Conservation (phyloP, 2,113 vertebrate genomes). For the Chamaea fasciata region DNA sequence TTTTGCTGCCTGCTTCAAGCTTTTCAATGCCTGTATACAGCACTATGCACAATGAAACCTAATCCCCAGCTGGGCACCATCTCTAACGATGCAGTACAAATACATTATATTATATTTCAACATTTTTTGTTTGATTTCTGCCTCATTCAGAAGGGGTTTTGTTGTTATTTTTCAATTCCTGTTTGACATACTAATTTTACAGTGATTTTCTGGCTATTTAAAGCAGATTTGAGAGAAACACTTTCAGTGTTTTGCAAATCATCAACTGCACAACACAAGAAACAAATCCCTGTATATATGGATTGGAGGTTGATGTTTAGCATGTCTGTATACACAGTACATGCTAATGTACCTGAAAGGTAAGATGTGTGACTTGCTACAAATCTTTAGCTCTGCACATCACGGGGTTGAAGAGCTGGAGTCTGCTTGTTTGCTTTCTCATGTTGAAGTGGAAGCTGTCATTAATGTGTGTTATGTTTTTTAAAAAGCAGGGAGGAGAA, state of each 20-base stretch:
- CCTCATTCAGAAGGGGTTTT: not conserved
- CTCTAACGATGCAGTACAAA: not conserved
- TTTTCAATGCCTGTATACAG: not conserved
- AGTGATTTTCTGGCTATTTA: not conserved
- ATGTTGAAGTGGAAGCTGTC: not conserved
- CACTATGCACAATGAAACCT: not conserved
- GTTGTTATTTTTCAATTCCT: not conserved
- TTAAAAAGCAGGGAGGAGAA: not conserved
- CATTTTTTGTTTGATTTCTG: not conserved
- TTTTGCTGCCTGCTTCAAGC: not conserved
- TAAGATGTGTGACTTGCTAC: not conserved
- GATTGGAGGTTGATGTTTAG: not conserved
- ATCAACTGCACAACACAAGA: not conserved
- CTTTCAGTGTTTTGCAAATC: not conserved
- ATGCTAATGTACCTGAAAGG: not conserved
- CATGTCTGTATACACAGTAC: not conserved
- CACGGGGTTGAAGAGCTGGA: not conserved
- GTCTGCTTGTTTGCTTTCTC: not conserved
- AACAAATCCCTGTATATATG: not conserved
- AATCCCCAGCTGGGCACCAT: not conserved
- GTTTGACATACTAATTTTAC: not conserved
- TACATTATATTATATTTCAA: not conserved
- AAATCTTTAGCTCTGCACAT: not conserved
- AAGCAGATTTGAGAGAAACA: not conserved
- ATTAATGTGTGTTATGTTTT: not conserved